Base-by-base conservation (phyloP, 2,797 vertebrate genomes). In the Danio choprae region DNA sequence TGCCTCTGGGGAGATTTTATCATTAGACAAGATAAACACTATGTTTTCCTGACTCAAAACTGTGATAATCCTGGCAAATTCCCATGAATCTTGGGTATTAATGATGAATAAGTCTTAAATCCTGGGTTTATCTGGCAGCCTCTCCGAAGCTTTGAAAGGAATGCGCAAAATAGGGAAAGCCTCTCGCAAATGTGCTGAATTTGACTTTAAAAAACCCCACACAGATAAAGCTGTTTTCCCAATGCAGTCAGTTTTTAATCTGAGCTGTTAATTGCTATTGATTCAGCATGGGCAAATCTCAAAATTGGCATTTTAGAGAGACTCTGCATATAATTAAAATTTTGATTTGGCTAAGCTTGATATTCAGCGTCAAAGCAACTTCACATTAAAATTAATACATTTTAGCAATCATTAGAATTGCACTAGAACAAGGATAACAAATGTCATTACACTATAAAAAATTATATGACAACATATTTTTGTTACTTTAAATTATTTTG, bases 11-110 rank as follows among this genome's bases (percentile, higher is more conserved):
- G 88, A 92, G 92, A 93, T 89, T 89, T 90, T 88, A 92, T 91
- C 91, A 73, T 63, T 72, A 88, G 91, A 93, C 92, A 92, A 73
- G 62, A 86, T 84, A 84, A 81, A 89, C 83, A 88, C 82, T 80
- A 64, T 82, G 81, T 86, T 82, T 80, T 71, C 75, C 69, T 71
- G 74, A 88, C 83, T 90, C 91, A 91, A 91, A 88, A 82, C 85
- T 76, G 90, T 90, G 92, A 93, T 93, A 90, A 86, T 89, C 77
- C 79, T 80, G 67, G 85, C 74, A 90, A 92, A 92, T 84, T 83
- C 87, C 75, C 36, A 67, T 81, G 90, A 92, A 92, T 92, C 87
- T 83, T 44, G 53, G 84, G 85, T 88, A 90, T 91, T 85, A 86
- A 82, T 74, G 60, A 43, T 76, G 86, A 74, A 86, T 87, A 82